Evolutionary conservation across 2,113 vertebrate species (phyloP).

Genomic region (Epinephelus cyanopodus): DNA sequence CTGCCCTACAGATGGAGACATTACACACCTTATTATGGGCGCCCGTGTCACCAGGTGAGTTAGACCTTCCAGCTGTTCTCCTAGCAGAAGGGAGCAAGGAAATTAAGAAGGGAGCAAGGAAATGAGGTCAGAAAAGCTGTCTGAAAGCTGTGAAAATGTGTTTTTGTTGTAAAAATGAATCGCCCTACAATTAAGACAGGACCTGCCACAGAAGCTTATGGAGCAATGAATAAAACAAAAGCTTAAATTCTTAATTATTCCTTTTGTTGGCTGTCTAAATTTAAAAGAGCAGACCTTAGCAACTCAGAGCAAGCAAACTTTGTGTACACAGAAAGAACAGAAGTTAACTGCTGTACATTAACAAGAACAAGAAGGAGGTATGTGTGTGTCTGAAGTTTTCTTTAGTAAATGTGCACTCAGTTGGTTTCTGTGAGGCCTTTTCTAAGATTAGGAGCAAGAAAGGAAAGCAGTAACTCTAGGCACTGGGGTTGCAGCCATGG

Average conservation of each 20-base stretch:
- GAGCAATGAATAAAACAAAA: not conserved
- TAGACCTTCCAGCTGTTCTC: too few species aligned
- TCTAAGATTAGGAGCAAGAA: not conserved
- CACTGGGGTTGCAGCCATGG: too few species aligned
- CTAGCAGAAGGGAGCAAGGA: not conserved
- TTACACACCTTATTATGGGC: not conserved
- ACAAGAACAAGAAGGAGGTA: not conserved
- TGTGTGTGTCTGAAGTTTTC: not conserved
- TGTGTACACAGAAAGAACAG: not conserved
- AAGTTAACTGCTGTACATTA: not conserved
- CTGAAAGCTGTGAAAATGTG: not conserved
- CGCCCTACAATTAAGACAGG: not conserved
- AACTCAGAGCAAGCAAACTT: not conserved
- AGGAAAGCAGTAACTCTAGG: not conserved
- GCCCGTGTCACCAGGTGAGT: too few species aligned
- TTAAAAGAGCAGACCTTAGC: not conserved
- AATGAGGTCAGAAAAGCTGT: not conserved
- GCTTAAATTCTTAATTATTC: not conserved
- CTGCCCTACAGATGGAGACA: conserved; percentile 63
- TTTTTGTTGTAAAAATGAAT: not conserved
- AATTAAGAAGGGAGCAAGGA: not conserved
- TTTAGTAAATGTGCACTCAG: not conserved
- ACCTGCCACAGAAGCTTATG: not conserved
- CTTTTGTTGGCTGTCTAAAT: not conserved
- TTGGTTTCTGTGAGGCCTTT: not conserved